Conservation (phyloP, 1,140 invertebrate species). For the Procambarus clarkii region DNA sequence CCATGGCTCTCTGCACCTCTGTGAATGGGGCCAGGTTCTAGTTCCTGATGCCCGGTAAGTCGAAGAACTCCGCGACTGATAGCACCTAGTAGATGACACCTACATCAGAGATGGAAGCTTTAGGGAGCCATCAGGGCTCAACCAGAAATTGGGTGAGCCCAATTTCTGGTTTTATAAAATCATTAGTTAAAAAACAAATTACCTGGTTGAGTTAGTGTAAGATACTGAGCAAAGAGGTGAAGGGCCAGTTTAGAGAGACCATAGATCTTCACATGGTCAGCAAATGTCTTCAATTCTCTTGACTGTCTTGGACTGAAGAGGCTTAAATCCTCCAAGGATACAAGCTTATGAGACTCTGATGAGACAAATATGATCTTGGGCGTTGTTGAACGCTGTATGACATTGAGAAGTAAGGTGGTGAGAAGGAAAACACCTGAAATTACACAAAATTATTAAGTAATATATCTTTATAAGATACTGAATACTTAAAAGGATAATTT, state of each 20-base stretch:
- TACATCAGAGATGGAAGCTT: no score
- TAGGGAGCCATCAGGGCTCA: no score
- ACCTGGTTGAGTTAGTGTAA: constrained; percentile 14
- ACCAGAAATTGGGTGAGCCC: no score
- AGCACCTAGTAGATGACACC: no score
- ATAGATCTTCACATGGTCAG: constrained; percentile 41
- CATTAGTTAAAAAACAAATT: background rate
- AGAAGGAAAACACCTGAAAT: constrained; percentile 41
- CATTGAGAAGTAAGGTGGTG: background rate
- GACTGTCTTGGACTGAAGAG: background rate
- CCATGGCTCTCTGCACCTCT: no score
- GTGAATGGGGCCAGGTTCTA: no score
- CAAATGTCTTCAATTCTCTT: background rate
- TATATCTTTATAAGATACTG: no score
- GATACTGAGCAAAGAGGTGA: constrained; percentile 38
- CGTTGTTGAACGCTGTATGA: background rate
- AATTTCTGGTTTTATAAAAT: no score
- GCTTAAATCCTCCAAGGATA: background rate
- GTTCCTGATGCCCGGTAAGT: no score
- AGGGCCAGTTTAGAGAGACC: constrained; percentile 43
- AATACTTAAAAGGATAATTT: no score
- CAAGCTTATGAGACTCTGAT: constrained; percentile 31
- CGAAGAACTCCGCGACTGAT: no score
- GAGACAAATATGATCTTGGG: constrained; percentile 27
- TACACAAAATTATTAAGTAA: background rate